Base-by-base conservation (phyloP, 2,888 invertebrate genomes). In the Euproctis similis region DNA sequence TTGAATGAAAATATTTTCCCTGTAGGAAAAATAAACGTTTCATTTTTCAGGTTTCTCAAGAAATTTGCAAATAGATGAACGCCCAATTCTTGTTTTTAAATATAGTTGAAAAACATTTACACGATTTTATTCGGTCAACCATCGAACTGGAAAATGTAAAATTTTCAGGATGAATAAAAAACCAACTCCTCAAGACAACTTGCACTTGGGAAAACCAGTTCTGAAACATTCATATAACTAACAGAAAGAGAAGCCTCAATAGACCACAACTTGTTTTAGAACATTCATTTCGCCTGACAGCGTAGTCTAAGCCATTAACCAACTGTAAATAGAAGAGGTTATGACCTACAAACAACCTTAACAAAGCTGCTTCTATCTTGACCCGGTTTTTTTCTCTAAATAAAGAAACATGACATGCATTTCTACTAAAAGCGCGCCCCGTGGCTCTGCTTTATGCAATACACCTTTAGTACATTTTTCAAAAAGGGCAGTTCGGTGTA, bases 391-490 rank as follows among this genome's bases (percentile, higher is more conserved):
- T n/a, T 68, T 60, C 65, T 74, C 62, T 60, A 69, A 38, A 50
- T 55, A 64, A 58, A 67, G 69, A 67, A 59, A n/a, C n/a, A 59
- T 70, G 73, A 75, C 67, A 64, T 35, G 68, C 71, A 44, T 50
- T 67, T 64, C 55, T 36, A 46, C 48, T 44, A 39, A 45, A 61
- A 60, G 55, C 50, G 46, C 4, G 6, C 6, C 6, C 6, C 4
- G 4, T 4, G 6, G 14, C 4, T 4, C 14, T 14, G 14, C 14
- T 14, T 14, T n/a, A n/a, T n/a, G n/a, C n/a, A n/a, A n/a, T n/a
- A n/a, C n/a, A n/a, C n/a, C n/a, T n/a, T n/a, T n/a, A n/a, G n/a
- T n/a, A n/a, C n/a, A n/a, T n/a, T n/a, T n/a, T n/a, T n/a, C n/a
- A n/a, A n/a, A n/a, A n/a, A n/a, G n/a, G n/a, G n/a, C n/a, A n/a